phyloP scores from a whole-genome alignment of 92 coral and sea anemone genomes.

The Umimayanthus kanabou region DNA sequence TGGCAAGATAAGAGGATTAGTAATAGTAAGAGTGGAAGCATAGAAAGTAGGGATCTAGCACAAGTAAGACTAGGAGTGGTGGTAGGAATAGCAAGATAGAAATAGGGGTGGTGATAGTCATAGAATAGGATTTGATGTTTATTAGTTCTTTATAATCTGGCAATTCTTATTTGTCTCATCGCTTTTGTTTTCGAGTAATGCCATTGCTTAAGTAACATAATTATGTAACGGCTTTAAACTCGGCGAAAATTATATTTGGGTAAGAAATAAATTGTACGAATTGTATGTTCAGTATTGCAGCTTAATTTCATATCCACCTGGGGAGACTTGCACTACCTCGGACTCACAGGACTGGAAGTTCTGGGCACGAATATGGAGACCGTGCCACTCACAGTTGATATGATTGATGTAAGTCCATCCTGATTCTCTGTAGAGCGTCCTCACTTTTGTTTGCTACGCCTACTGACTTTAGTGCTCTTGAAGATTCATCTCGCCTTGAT shows the following conservation, averaged over 20 bases:
- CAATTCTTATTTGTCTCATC: too few relatives aligned
- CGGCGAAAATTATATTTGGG: not conserved
- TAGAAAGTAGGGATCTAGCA: not conserved
- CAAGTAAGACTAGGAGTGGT: not conserved
- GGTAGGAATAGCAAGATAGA: too few relatives aligned
- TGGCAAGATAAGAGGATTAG: not conserved
- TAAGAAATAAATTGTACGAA: not conserved
- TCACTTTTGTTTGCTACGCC: not conserved
- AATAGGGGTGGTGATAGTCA: too few relatives aligned
- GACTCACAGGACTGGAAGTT: constrained; percentile 88
- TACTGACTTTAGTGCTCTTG: not conserved
- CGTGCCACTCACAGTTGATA: constrained; percentile 67
- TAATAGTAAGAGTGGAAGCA: not conserved
- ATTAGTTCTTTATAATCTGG: too few relatives aligned
- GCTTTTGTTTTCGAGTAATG: not conserved
- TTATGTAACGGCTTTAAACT: not conserved
- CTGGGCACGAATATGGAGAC: constrained; percentile 65
- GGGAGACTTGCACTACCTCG: constrained; percentile 93
- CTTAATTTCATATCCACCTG: constrained; percentile 84
- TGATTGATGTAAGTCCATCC: constrained; percentile 66
- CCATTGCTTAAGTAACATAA: too few relatives aligned
- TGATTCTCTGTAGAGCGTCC: not conserved
- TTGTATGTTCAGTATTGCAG: constrained; percentile 69
- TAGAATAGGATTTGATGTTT: too few relatives aligned
- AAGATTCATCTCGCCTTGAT: not conserved